phyloP scores from a whole-genome alignment of 2,113 vertebrate genomes.

The Varanus komodoensis region DNA sequence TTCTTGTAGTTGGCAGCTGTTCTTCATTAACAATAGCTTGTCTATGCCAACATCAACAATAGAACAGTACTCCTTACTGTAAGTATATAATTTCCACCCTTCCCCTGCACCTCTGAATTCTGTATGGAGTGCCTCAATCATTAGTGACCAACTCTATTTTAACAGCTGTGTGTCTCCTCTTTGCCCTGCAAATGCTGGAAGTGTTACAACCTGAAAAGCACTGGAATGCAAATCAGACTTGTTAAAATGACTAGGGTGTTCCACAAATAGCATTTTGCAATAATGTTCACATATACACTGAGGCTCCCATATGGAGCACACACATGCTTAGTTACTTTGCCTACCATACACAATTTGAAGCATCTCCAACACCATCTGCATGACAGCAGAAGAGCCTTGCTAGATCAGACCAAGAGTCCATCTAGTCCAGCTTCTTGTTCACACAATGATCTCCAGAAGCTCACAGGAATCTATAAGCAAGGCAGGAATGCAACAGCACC shows the following conservation, averaged over 20 bases:
- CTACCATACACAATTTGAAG: background rate
- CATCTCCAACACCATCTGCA: background rate
- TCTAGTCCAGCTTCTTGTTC: no score
- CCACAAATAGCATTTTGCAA: slow-evolving; percentile 16
- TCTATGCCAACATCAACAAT: background rate
- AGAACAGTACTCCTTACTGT: background rate
- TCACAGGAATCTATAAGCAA: no score
- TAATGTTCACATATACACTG: background rate
- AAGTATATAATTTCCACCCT: background rate
- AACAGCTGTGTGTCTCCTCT: background rate
- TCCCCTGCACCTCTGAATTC: background rate
- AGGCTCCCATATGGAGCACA: background rate
- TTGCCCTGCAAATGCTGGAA: background rate
- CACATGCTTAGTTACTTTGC: background rate
- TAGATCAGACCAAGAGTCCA: no score
- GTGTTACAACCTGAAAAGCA: slow-evolving; percentile 6
- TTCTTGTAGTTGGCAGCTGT: slow-evolving; percentile 21
- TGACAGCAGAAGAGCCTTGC: no score
- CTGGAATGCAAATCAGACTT: background rate
- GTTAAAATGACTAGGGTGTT: background rate
- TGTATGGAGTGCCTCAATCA: no score
- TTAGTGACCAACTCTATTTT: slow-evolving; percentile 22
- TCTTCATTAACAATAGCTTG: slow-evolving; percentile 38
- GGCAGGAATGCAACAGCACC: no score
- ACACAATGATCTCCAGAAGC: no score